A percentile compares a stretch with the other conserved stretches of the same genome.
These are phyloP conservation scores for Luehdorfia chinensis DNA, from an alignment of 1,140 invertebrate species.

Conservation along the genomic window DNA sequence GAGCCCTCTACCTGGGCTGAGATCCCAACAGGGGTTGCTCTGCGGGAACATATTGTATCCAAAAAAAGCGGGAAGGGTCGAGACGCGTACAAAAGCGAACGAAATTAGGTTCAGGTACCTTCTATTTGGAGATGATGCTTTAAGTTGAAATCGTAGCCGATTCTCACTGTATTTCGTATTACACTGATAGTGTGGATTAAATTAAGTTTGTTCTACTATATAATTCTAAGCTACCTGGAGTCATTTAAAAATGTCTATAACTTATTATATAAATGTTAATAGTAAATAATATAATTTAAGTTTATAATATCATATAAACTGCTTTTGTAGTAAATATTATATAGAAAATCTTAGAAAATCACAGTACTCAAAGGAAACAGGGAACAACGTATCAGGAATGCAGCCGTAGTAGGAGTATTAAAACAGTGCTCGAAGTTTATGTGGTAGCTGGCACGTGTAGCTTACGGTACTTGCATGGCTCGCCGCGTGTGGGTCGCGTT, in stretches of 20 bases:
- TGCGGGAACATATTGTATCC: constrained; percentile 53
- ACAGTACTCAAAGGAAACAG: too few relatives aligned
- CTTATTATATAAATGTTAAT: too few relatives aligned
- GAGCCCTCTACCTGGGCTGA: constrained; percentile 52
- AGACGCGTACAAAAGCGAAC: constrained; percentile 43
- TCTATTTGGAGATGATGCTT: not conserved
- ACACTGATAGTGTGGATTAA: not conserved
- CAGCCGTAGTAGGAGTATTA: constrained; percentile 18
- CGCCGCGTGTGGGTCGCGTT: constrained; percentile 16
- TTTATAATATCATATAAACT: too few relatives aligned
- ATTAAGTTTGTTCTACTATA: not conserved
- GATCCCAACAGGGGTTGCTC: constrained; percentile 49
- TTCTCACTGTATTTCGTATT: not conserved
- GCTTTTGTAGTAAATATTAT: too few relatives aligned
- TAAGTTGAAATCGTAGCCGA: not conserved
- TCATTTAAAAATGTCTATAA: not conserved
- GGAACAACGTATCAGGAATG: not conserved
- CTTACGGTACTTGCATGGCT: constrained; percentile 43
- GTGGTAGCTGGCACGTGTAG: constrained; percentile 23
- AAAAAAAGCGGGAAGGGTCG: constrained; percentile 72
- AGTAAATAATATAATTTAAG: too few relatives aligned
- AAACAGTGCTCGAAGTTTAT: constrained; percentile 20
- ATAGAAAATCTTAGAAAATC: too few relatives aligned
- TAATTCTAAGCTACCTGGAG: not conserved
- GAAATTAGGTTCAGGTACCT: constrained; percentile 51